A percentile compares a stretch with the other conserved stretches of the same genome.
Evolutionary conservation across 2,113 vertebrate genomes (phyloP).

Genomic region (Megaptera novaeangliae): DNA sequence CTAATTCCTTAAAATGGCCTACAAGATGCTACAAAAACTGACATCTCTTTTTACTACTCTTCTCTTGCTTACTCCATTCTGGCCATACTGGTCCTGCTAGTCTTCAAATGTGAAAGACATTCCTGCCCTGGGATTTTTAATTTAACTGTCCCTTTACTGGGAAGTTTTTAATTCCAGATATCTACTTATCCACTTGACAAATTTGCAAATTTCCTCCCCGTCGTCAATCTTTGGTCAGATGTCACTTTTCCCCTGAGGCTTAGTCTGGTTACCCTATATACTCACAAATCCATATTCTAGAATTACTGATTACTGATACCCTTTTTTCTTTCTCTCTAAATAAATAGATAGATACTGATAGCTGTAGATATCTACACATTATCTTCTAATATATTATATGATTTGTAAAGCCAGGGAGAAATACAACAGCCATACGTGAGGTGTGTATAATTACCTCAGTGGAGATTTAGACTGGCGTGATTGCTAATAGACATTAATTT

Average conservation of each 20-base stretch:
- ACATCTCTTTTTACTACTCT: not conserved
- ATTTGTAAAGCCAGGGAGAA: not conserved
- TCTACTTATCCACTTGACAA: not conserved
- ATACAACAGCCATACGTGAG: not conserved
- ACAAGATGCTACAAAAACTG: not conserved
- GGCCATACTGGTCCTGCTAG: not conserved
- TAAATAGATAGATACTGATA: not conserved
- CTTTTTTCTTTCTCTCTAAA: not conserved
- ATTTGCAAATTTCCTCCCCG: not conserved
- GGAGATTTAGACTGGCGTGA: not conserved
- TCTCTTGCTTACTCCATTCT: not conserved
- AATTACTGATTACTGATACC: not conserved
- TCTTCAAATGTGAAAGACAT: not conserved
- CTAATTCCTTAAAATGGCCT: not conserved
- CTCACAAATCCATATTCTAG: not conserved
- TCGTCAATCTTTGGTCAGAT: not conserved
- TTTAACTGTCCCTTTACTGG: not conserved
- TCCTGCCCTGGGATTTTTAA: not conserved
- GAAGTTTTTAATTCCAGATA: not conserved
- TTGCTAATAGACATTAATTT: not conserved
- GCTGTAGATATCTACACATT: not conserved
- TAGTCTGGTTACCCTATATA: not conserved
- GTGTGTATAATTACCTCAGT: not conserved
- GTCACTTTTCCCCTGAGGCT: not conserved
- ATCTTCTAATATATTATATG: not conserved